These are phyloP conservation scores for Rhinoraja longicauda DNA, from an alignment of 2,797 vertebrate species.

Conservation along the genomic window DNA sequence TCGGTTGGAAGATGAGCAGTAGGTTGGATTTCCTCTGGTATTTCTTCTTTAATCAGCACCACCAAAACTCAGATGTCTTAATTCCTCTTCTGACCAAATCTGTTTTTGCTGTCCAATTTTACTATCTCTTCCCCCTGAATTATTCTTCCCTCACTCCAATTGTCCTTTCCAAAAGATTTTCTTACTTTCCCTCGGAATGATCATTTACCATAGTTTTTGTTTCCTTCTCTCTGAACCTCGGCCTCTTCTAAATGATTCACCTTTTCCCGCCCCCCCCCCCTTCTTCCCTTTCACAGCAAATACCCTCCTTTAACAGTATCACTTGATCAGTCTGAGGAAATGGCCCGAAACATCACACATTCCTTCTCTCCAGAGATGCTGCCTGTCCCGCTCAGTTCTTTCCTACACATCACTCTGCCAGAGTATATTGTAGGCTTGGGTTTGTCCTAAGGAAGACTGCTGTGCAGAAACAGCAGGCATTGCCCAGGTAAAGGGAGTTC, in stretches of 20 bases:
- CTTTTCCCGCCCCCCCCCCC: too few relatives aligned
- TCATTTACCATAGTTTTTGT: neutral
- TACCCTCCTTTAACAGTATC: neutral
- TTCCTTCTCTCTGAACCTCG: neutral
- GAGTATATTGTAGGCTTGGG: neutral
- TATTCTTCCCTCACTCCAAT: neutral
- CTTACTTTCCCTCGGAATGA: neutral
- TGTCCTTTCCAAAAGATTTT: neutral
- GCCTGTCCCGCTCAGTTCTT: too few relatives aligned
- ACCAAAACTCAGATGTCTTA: neutral
- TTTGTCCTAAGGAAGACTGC: neutral
- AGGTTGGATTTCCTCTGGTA: neutral
- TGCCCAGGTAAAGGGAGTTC: neutral
- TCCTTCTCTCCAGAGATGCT: too few relatives aligned
- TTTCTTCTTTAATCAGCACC: neutral
- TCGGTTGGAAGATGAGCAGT: neutral
- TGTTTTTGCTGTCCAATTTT: too few relatives aligned
- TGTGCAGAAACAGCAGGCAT: neutral
- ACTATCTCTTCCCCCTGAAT: too few relatives aligned
- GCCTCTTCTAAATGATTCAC: neutral
- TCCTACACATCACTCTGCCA: neutral
- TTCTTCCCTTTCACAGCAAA: neutral
- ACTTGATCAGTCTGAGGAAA: too few relatives aligned
- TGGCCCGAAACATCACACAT: too few relatives aligned
- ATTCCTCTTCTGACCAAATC: too few relatives aligned